These are phyloP conservation scores for Zaprionus camerounensis DNA, from an alignment of 1,140 invertebrate genomes.

Conservation along the genomic window DNA sequence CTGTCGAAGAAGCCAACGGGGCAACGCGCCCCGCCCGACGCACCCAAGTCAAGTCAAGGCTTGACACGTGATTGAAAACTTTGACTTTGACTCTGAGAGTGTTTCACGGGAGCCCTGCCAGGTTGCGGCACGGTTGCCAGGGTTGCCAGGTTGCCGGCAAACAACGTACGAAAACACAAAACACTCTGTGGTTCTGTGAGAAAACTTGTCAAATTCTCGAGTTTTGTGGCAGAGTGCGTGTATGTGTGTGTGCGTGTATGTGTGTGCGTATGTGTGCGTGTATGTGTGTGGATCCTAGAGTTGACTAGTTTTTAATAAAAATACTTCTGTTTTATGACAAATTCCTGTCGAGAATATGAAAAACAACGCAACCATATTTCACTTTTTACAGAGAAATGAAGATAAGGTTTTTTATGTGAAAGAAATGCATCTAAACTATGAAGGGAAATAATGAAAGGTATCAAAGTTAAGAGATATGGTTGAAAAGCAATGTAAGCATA, in stretches of 20 bases:
- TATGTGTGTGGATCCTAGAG: conserved; percentile 3
- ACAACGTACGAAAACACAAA: conserved; percentile 28
- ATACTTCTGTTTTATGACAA: conserved; percentile 67
- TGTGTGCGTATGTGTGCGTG: not conserved
- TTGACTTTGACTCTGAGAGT: conserved; percentile 61
- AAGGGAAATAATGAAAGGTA: no score
- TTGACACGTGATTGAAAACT: conserved; percentile 83
- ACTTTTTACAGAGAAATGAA: not conserved
- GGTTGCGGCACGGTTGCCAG: conserved; percentile 4
- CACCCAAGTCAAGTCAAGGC: conserved; percentile 72
- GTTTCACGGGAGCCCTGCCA: not conserved
- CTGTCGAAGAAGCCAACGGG: conserved; percentile 68
- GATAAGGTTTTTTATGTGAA: not conserved
- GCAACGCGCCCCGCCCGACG: conserved; percentile 35
- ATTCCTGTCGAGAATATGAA: conserved; percentile 46
- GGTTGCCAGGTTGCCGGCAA: conserved; percentile 9
- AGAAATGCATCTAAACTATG: not conserved
- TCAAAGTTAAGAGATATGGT: no score
- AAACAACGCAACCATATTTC: not conserved
- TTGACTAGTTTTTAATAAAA: conserved; percentile 74
- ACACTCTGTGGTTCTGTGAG: conserved; percentile 38
- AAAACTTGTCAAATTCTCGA: conserved; percentile 44
- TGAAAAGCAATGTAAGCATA: not conserved
- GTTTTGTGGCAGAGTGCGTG: conserved; percentile 12
- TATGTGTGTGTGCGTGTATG: not conserved